Conservation (phyloP, 2,888 invertebrate species). For the Mimumesa dahlbomi region DNA sequence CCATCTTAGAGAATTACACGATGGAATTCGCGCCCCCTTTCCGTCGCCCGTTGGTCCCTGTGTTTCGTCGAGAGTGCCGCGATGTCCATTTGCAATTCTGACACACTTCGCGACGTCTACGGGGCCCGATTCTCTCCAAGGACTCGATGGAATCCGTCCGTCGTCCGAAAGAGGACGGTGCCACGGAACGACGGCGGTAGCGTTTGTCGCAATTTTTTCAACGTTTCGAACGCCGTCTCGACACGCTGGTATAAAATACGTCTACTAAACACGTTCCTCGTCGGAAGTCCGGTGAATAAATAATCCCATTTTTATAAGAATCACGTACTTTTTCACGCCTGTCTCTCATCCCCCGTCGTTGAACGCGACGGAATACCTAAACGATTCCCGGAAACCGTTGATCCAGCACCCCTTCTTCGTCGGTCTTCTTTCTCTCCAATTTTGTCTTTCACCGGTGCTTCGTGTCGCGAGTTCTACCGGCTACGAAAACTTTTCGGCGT, state of each 20-base stretch:
- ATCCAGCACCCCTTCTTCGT: constrained; percentile 24
- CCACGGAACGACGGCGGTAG: constrained; percentile 50
- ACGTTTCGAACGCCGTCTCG: too few species aligned
- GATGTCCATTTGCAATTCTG: constrained; percentile 70
- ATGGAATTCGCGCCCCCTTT: constrained; percentile 57
- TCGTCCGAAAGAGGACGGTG: constrained; percentile 40
- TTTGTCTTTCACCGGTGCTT: constrained; percentile 37
- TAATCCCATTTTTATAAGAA: too few species aligned
- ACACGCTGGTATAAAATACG: too few species aligned
- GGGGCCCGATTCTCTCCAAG: constrained; percentile 13
- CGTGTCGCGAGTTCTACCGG: constrained; percentile 19
- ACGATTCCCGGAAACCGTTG: constrained; percentile 67
- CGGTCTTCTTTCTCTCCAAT: constrained; percentile 37
- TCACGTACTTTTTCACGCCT: too few species aligned
- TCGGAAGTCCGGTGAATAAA: too few species aligned
- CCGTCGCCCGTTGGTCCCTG: constrained; percentile 30
- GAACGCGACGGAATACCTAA: constrained; percentile 72
- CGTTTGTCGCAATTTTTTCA: too few species aligned
- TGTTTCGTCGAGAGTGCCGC: constrained; percentile 46
- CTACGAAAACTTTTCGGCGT: constrained; percentile 49
- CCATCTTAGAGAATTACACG: constrained; percentile 53
- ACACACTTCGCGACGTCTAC: constrained; percentile 63
- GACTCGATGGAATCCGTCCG: constrained; percentile 42
- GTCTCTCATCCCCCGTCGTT: too few species aligned
- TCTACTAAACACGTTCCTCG: too few species aligned